Base-by-base conservation (phyloP, 2,888 invertebrate species). In the Petrolisthes manimaculis region DNA sequence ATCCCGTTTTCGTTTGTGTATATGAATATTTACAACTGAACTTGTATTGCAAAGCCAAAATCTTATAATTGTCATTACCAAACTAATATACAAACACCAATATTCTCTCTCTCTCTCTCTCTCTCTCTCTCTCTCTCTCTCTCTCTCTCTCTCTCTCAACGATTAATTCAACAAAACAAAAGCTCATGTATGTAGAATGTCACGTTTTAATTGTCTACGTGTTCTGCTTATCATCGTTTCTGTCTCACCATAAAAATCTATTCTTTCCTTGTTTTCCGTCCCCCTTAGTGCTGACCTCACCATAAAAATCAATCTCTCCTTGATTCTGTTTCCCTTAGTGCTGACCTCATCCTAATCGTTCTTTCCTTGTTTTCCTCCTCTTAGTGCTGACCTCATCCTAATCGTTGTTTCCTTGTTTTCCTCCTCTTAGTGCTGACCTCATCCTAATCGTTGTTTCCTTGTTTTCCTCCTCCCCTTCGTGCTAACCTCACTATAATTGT, bases 111-210 rank as follows among this genome's bases (percentile, higher is more conserved):
- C 79, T 55, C 82, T 54, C 51, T 80, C 55, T 80, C 80, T 80
- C 80, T 80, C 80, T 80, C 80, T 80, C 80, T 80, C 80, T 80
- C 80, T 55, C 55, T 80, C 37, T 55, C 55, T 55, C 55, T 80
- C 56, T 80, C 80, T 55, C 54, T 55, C 37, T 80, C 80, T 80
- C 21, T 12, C 51, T 37, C 77, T 37, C n/a, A 12, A 4, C n/a
- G n/a, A n/a, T n/a, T n/a, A n/a, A n/a, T n/a, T n/a, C n/a, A n/a
- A n/a, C n/a, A n/a, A n/a, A n/a, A n/a, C n/a, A n/a, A n/a, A n/a
- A n/a, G n/a, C n/a, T n/a, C n/a, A n/a, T n/a, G n/a, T n/a, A n/a
- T 75, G 6, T n/a, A 9, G 6, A 9, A 14, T 75, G 8, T 21
- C n/a, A 8, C n/a, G 8, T n/a, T 21, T n/a, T 21, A 6, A 14